Evolutionary conservation across 2,888 invertebrate species (phyloP).

Genomic region (Rugalucina vietnamica): DNA sequence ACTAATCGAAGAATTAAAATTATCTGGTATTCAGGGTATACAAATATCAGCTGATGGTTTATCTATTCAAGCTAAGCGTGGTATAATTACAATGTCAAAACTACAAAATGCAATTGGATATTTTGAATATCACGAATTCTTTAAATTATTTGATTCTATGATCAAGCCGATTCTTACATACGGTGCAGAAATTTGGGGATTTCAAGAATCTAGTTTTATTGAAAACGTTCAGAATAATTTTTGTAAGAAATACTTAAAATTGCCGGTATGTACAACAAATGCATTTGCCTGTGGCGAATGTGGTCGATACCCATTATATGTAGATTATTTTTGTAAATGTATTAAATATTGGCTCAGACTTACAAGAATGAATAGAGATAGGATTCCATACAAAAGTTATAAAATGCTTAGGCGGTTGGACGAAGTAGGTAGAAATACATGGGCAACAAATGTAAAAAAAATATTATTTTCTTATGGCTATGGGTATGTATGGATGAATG

Average conservation of each 20-base stretch:
- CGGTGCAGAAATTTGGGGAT: background rate
- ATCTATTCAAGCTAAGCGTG: background rate
- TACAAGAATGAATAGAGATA: background rate
- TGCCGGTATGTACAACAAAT: background rate
- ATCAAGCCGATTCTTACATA: background rate
- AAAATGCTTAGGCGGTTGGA: constrained; percentile 7
- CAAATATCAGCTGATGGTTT: background rate
- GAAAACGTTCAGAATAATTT: background rate
- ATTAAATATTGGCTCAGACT: constrained; percentile 25
- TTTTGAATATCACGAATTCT: background rate
- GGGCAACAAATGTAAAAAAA: constrained; percentile 19
- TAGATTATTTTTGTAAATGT: constrained; percentile 3
- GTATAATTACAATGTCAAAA: background rate
- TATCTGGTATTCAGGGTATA: too few relatives aligned
- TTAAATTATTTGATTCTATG: constrained; percentile 10
- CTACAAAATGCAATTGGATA: background rate
- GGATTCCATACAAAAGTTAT: constrained; percentile 9
- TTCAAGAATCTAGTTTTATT: background rate
- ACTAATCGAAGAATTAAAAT: too few relatives aligned
- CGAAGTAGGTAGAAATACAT: constrained; percentile 12
- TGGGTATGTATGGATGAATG: constrained; percentile 23
- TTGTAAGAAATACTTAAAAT: background rate
- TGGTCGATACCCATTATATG: constrained; percentile 12
- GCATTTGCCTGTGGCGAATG: constrained; percentile 6
- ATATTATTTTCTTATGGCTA: constrained; percentile 17